A percentile compares a stretch with the other conserved stretches of the same genome.
Conservation (phyloP, 2,113 vertebrate species). For the Brachyhypopomus gauderio region DNA sequence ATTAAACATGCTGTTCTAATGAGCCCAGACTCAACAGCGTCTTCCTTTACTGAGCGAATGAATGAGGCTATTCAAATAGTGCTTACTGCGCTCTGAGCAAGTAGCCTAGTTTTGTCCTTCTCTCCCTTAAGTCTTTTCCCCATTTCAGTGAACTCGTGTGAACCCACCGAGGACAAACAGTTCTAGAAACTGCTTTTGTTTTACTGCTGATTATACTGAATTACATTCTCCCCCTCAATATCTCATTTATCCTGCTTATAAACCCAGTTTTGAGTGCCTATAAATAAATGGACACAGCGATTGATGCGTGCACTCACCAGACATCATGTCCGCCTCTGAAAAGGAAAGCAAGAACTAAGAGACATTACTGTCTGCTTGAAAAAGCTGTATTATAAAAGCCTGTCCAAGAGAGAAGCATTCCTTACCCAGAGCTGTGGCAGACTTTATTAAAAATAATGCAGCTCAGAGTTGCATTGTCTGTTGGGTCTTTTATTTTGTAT, state of each 20-base stretch:
- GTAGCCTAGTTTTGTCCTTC: not conserved
- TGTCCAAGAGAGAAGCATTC: not conserved
- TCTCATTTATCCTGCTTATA: not conserved
- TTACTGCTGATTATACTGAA: not conserved
- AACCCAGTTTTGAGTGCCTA: not conserved
- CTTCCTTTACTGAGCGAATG: not conserved
- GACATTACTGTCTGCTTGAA: not conserved
- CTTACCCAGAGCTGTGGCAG: no score
- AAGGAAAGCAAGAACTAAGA: not conserved
- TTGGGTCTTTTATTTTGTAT: no score
- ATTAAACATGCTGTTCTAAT: conserved; percentile 10
- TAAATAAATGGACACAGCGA: not conserved
- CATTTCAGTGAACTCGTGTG: not conserved
- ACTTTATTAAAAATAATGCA: no score
- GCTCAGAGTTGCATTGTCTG: no score
- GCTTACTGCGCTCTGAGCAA: not conserved
- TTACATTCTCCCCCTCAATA: not conserved
- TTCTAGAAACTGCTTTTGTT: not conserved
- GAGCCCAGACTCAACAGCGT: no score
- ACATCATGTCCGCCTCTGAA: not conserved
- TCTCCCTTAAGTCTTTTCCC: not conserved
- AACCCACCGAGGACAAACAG: not conserved
- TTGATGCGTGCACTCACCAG: not conserved
- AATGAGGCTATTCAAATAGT: not conserved
- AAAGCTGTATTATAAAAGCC: not conserved